Evolutionary conservation across 2,113 vertebrate genomes (phyloP).

Genomic region (Scortum barcoo): DNA sequence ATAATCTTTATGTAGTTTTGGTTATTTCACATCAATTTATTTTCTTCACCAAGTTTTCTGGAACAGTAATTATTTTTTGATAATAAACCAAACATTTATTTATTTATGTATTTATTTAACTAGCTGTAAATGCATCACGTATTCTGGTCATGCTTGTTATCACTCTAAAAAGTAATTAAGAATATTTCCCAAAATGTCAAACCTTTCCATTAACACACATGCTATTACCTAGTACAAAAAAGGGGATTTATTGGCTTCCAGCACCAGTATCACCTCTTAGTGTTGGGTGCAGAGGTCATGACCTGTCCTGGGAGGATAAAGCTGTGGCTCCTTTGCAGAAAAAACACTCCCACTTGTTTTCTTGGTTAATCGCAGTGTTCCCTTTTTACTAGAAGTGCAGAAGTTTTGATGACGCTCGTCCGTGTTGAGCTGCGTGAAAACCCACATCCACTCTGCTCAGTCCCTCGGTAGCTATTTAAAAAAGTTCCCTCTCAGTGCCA

Average conservation of each 20-base stretch:
- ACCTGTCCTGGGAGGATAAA: conserved; percentile 44
- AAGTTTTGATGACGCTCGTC: conserved; percentile 39
- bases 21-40: neutral
- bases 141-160: neutral
- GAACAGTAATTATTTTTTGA: neutral
- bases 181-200: neutral
- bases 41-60: neutral
- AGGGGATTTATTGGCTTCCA: conserved; percentile 13
- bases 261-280: conserved; percentile 11
- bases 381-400: conserved; percentile 27
- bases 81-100: too few species aligned
- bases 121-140: neutral
- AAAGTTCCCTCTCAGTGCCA: conserved; percentile 25
- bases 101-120: too few species aligned
- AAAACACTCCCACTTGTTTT: conserved; percentile 46
- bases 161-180: neutral
- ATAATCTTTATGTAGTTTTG: neutral
- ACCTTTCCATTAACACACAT: neutral
- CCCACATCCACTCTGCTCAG: conserved; percentile 22
- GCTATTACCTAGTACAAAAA: neutral
- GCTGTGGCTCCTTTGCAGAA: conserved; percentile 32
- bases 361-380: conserved; percentile 57
- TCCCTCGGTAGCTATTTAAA: conserved; percentile 46
- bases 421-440: conserved; percentile 51
- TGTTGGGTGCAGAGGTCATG: conserved; percentile 49